These are phyloP conservation scores for Barnardius zonarius DNA, from an alignment of 2,113 vertebrate genomes.

Conservation along the genomic window DNA sequence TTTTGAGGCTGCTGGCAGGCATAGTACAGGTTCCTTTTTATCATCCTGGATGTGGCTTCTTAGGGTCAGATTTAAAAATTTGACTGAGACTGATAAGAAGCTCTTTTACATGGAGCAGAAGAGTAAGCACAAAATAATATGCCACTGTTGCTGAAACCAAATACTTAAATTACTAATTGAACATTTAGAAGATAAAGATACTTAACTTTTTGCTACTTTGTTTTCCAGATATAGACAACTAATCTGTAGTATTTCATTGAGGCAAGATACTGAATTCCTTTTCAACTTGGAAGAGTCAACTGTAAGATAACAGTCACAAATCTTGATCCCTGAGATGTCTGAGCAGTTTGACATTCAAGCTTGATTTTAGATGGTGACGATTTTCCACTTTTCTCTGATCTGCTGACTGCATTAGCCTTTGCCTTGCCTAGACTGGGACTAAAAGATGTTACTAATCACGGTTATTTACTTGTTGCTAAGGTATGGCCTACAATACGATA, in stretches of 20 bases:
- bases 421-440: not conserved
- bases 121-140: not conserved
- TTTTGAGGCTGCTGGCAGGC: not conserved
- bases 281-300: not conserved
- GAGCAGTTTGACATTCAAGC: not conserved
- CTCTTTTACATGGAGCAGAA: not conserved
- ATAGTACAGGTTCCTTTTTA: not conserved
- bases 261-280: not conserved
- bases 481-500: fast-evolving
- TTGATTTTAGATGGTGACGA: not conserved
- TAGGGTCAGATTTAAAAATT: not conserved
- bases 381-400: not conserved
- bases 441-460: not conserved
- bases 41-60: not conserved
- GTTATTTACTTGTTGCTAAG: not conserved
- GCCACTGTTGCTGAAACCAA: not conserved
- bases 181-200: not conserved
- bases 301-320: not conserved
- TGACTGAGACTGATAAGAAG: not conserved
- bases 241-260: not conserved
- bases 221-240: not conserved
- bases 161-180: not conserved
- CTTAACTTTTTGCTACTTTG: not conserved
- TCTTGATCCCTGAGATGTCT: not conserved
- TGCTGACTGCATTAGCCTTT: not conserved